Conservation (phyloP, 92 coral and sea anemone genomes). For the Epizoanthus rinbou region DNA sequence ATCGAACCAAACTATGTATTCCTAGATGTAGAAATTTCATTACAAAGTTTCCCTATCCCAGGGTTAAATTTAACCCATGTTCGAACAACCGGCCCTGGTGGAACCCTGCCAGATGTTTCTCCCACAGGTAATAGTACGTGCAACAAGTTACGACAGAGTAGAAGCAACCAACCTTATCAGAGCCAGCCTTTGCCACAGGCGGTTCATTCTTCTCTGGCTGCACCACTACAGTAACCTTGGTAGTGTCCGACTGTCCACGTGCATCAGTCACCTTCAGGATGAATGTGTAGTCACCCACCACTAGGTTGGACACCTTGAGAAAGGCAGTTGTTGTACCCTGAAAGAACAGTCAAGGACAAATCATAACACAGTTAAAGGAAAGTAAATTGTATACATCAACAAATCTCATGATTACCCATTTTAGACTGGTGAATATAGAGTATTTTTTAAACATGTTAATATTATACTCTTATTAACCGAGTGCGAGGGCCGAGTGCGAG, state of each 20-base stretch:
- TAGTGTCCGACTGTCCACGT: conserved; percentile 86
- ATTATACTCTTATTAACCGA: no score
- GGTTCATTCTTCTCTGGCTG: conserved; percentile 98
- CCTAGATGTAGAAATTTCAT: no score
- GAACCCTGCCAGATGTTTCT: neutral
- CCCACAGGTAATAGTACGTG: neutral
- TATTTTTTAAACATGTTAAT: no score
- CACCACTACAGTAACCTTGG: conserved; percentile 92
- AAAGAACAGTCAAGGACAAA: neutral
- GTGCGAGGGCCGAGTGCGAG: no score
- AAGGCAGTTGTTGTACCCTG: conserved; percentile 86
- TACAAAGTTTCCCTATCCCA: no score
- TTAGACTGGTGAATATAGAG: no score
- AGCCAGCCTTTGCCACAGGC: conserved; percentile 96
- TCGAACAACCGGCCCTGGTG: no score
- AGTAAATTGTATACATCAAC: neutral
- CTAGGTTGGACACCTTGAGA: conserved; percentile 96
- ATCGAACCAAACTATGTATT: no score
- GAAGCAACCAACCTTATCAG: conserved; percentile 83
- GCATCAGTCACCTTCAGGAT: conserved; percentile 96
- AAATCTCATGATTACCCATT: no score
- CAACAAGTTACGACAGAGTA: neutral
- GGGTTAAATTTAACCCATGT: no score
- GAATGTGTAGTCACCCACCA: conserved; percentile 95
- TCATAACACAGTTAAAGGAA: neutral